Evolutionary conservation across 2,888 invertebrate species (phyloP).

Genomic region (Kryphioiulus occultus): DNA sequence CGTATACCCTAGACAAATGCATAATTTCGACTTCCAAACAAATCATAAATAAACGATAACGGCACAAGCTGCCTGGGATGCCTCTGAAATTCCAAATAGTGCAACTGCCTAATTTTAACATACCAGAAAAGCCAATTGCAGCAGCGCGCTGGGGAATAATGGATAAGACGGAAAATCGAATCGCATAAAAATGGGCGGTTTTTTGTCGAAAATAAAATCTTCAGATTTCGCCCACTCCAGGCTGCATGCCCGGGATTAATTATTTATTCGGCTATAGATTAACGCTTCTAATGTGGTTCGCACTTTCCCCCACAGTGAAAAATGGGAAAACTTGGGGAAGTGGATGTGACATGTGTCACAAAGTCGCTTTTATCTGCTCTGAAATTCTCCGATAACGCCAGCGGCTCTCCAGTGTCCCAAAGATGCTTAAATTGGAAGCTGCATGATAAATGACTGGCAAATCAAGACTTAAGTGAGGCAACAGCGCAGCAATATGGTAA

Average conservation of each 20-base stretch:
- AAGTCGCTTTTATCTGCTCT: conserved; percentile 28
- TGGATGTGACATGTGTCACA: conserved; percentile 31
- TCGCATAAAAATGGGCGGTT: conserved; percentile 1
- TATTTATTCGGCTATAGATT: conserved; percentile 21
- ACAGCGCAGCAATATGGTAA: background rate
- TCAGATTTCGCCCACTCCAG: background rate
- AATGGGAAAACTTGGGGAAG: conserved; percentile 11
- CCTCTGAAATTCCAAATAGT: background rate
- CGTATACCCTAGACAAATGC: no score
- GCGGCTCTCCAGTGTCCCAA: background rate
- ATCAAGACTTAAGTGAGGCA: background rate
- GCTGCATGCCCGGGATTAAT: background rate
- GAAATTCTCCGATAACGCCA: conserved; percentile 31
- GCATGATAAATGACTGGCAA: conserved; percentile 25
- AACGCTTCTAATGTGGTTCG: background rate
- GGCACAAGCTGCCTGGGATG: background rate
- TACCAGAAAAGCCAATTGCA: background rate
- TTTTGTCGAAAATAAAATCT: conserved; percentile 13
- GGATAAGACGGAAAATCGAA: conserved; percentile 25
- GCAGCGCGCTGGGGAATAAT: background rate
- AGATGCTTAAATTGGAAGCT: conserved; percentile 12
- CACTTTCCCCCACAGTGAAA: background rate
- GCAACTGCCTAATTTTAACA: background rate
- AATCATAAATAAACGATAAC: background rate
- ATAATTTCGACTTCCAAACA: no score